These are phyloP conservation scores for Phenganax marumi DNA, from an alignment of 92 coral and sea anemone species.

Conservation along the genomic window DNA sequence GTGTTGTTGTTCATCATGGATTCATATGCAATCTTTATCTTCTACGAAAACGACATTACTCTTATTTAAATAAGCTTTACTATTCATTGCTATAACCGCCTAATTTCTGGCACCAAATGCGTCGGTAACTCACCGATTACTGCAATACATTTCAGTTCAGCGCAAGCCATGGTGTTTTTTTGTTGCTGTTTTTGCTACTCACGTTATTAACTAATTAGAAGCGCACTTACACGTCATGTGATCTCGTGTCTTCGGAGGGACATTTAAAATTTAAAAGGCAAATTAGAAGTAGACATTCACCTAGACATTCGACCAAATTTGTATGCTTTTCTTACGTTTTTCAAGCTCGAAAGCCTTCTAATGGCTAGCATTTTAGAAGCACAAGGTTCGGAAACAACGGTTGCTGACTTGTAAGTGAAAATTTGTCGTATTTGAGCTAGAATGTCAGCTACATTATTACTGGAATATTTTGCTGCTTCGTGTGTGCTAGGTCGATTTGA, in stretches of 20 bases:
- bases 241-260: conserved; percentile 18
- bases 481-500: no score
- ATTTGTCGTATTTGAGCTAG: no score
- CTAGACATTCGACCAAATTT: not conserved
- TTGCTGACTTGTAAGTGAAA: no score
- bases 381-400: no score
- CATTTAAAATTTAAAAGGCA: not conserved
- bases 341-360: not conserved
- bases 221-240: not conserved
- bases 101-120: not conserved
- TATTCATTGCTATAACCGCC: not conserved
- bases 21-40: not conserved
- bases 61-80: not conserved
- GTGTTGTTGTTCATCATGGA: not conserved
- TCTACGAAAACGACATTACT: not conserved
- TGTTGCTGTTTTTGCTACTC: not conserved
- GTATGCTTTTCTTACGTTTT: not conserved
- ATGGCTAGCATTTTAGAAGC: not conserved
- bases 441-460: no score
- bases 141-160: conserved; percentile 28
- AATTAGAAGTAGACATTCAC: not conserved
- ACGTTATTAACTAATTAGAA: conserved; percentile 10
- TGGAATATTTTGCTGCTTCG: no score
- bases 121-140: conserved; percentile 24
- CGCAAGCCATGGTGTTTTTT: conserved; percentile 19